phyloP scores from a whole-genome alignment of 2,113 vertebrate genomes.

The Ivindomyrus marchei region DNA sequence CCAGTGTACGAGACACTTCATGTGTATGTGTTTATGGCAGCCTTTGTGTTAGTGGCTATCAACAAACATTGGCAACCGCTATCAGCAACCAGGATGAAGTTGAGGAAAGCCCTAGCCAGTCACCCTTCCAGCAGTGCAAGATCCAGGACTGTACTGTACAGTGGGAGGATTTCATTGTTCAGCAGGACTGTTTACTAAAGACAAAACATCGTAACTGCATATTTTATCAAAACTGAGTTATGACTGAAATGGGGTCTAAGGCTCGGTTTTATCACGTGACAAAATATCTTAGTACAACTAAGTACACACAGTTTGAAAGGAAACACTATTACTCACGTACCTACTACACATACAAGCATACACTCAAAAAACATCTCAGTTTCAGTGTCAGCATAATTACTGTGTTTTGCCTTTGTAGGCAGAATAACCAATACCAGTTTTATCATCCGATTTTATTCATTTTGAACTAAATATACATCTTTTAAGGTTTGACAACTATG shows the following conservation, averaged over 20 bases:
- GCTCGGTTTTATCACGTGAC: neutral
- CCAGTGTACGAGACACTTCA: neutral
- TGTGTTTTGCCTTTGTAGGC: neutral
- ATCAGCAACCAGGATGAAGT: neutral
- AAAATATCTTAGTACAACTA: neutral
- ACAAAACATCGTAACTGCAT: neutral
- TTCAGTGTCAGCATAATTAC: neutral
- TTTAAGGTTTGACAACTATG: neutral
- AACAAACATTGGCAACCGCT: neutral
- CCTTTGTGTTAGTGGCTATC: neutral
- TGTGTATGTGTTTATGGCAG: neutral
- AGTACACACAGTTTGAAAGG: neutral
- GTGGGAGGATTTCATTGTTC: neutral
- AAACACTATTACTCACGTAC: neutral
- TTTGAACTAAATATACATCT: neutral
- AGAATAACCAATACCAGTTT: neutral
- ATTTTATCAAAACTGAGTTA: neutral
- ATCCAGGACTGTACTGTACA: neutral
- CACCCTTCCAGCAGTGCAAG: neutral
- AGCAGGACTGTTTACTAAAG: neutral
- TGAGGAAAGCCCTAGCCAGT: neutral
- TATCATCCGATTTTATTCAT: neutral
- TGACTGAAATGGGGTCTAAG: neutral
- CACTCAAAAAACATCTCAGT: neutral
- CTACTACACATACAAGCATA: neutral